These are phyloP conservation scores for Proctacanthus coquilletti DNA, from an alignment of 1,140 invertebrate genomes.

Conservation along the genomic window DNA sequence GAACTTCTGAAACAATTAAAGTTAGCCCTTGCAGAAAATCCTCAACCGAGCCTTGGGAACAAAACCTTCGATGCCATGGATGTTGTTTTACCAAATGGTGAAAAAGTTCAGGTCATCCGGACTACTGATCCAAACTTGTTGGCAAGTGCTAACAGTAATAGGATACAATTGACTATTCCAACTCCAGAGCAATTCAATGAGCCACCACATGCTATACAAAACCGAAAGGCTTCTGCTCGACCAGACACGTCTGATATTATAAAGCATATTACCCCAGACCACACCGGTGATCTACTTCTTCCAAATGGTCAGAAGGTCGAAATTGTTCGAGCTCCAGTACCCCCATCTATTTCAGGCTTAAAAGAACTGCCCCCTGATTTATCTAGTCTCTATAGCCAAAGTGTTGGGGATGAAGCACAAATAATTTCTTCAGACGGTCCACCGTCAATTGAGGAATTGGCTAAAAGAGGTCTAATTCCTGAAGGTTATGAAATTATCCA, in stretches of 20 bases:
- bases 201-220: no score
- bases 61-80: constrained; percentile 56
- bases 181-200: no score
- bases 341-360: constrained; percentile 35
- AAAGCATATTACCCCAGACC: constrained; percentile 24
- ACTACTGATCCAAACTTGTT: constrained; percentile 46
- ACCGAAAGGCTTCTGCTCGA: no score
- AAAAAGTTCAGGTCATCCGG: constrained; percentile 54
- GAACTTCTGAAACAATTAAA: constrained; percentile 54
- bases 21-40: constrained; percentile 48
- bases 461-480: constrained; percentile 53
- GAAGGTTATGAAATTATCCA: constrained; percentile 63
- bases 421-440: constrained; percentile 25
- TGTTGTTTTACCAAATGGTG: constrained; percentile 53
- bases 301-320: constrained; percentile 57
- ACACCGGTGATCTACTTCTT: constrained; percentile 49
- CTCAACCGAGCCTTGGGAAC: constrained; percentile 40
- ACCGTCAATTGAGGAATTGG: constrained; percentile 52
- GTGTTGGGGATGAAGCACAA: no score
- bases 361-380: no score
- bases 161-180: no score
- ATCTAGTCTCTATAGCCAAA: no score
- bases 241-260: no score
- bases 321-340: constrained; percentile 45
- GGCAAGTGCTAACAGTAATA: no score